These are phyloP conservation scores for Muscicapa striata DNA, from an alignment of 2,797 vertebrate species.

Conservation along the genomic window DNA sequence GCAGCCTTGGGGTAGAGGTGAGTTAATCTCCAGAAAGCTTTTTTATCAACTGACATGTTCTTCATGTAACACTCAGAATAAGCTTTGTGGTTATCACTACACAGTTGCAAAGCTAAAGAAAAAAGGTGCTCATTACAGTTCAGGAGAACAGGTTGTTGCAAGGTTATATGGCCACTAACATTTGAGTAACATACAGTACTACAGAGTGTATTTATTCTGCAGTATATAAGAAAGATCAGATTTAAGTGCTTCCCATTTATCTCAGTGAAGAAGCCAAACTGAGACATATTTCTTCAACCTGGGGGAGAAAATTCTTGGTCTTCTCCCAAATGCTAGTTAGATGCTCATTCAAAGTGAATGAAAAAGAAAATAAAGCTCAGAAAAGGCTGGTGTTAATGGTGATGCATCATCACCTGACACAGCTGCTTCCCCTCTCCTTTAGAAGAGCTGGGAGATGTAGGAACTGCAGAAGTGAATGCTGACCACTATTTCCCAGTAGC, in stretches of 20 bases:
- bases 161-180: not conserved
- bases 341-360: not conserved
- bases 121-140: not conserved
- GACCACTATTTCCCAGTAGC: not conserved
- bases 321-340: not conserved
- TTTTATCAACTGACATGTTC: accelerated
- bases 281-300: not conserved
- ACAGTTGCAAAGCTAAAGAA: not conserved
- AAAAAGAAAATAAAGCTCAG: not conserved
- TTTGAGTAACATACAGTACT: not conserved
- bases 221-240: not conserved
- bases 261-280: not conserved
- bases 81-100: not conserved
- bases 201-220: not conserved
- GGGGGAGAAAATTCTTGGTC: not conserved
- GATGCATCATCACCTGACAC: not conserved
- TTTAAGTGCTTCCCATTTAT: not conserved
- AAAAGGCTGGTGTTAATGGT: not conserved
- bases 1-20: not conserved
- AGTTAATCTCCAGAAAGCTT: not conserved
- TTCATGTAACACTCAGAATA: not conserved
- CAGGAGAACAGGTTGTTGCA: not conserved
- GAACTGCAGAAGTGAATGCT: not conserved
- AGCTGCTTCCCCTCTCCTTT: not conserved
- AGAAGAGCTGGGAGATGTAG: not conserved